A percentile compares a stretch with the other conserved stretches of the same genome.
Evolutionary conservation across 2,797 vertebrate species (phyloP).

Genomic region (Loris lydekkerianus): DNA sequence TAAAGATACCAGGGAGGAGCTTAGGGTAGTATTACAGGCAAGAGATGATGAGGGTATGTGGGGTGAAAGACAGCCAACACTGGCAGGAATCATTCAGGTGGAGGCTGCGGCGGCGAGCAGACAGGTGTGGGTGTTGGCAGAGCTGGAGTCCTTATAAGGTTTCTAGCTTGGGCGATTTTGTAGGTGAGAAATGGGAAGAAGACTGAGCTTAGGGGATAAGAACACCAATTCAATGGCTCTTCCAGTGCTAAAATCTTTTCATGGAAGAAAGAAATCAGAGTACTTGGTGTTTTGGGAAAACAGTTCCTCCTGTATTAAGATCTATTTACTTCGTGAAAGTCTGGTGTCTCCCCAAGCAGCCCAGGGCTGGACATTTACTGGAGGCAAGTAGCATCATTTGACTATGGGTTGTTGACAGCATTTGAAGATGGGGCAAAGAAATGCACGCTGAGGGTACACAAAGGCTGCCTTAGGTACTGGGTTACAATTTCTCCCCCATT

Average conservation of each 20-base stretch:
- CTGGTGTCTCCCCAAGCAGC: neutral
- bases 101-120: neutral
- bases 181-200: neutral
- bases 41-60: neutral
- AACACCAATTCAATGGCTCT: neutral
- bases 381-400: neutral
- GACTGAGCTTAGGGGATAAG: neutral
- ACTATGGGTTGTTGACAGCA: neutral
- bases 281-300: neutral
- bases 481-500: neutral
- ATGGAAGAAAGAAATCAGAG: neutral
- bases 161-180: neutral
- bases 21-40: neutral
- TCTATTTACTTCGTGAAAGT: neutral
- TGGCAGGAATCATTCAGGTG: neutral
- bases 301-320: neutral
- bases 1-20: neutral
- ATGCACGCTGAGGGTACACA: rapidly evolving
- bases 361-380: neutral
- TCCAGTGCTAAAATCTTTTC: neutral
- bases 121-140: neutral
- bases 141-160: neutral
- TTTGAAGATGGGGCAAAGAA: neutral
- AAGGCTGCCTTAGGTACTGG: too few relatives aligned
- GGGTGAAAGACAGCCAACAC: neutral